Evolutionary conservation across 2,113 vertebrate species (phyloP), one percentile per base, ranked within the genome.

Genomic region (Zapornia atra): DNA sequence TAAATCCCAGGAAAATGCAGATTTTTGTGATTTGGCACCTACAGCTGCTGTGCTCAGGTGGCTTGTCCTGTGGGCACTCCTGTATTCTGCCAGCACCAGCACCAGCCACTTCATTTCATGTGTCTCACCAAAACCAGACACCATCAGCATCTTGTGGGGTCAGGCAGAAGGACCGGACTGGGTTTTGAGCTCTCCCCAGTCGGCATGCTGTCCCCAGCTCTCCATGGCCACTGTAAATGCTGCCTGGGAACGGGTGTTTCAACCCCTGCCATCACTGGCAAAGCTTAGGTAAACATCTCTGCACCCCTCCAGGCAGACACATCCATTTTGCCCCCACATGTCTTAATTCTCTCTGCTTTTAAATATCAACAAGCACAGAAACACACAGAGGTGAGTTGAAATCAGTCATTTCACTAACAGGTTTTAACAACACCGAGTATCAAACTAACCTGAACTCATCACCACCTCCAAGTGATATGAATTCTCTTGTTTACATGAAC

Each of bases 41-140:
- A 5, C 12, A 83, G 60, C 33, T 68, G 56, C 19, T 53, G 60
- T 25, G 57, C 61, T 90, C 11, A 29, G 34, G 33, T 34, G 50
- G 40, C 28, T 0, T 0, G 33, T 48, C 54, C 42, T 51, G 15
- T 2, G 2, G 15, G 33, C 2, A 0, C 33, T 65, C 25, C 2
- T 13, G 20, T 9, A 25, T 12, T 15, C 53, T 63, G 17, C 12
- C 12, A 44, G 42, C 0, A 20, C 11, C 12, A 44, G 42, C 0
- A 0, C 5, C 0, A 0, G 13, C 26, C 2, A 1, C 77, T 86
- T 72, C 0, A 0, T 92, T 87, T 90, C 1, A 0, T 2, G 29
- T 44, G 15, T 40, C 28, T 69, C 6, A 0, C 20, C 42, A 46
- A 60, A 86, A 92, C 54, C 9, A 59, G 85, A 71, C 81, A 21